Base-by-base conservation (phyloP, 2,888 invertebrate species). In the Cantharis rustica region DNA sequence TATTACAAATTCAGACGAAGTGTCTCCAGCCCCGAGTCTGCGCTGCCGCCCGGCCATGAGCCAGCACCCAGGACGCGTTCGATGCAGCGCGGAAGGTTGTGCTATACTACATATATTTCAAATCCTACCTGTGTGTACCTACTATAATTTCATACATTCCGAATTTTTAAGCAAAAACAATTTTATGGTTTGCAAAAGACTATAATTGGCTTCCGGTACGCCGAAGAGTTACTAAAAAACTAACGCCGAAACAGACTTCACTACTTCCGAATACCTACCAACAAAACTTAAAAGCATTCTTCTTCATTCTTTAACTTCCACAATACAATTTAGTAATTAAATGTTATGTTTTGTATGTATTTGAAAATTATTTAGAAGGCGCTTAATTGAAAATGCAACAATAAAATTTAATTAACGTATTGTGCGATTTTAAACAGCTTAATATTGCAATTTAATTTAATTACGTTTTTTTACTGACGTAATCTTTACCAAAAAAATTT, bases 1-100 rank as follows among this genome's bases (percentile, higher is more conserved):
- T 89, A 90, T 47, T 47, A 47, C 47, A 47, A 47, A 47, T 80
- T 88, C 90, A 79, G 90, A 90, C 64, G 89, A 87, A 64, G 89
- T 87, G 80, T 80, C 88, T 68, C 86, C 80, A 72, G 85, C 83
- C 80, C 78, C 81, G 82, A 81, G 82, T 81, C 82, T 83, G 84
- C 84, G 81, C 82, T 76, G 76, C 81, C 80, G 80, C 82, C 81
- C 80, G 81, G 80, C 81, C 80, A 76, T 78, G 79, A 82, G 84
- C 84, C 84, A 85, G 84, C 79, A 84, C 85, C 84, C 83, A 83
- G 84, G 84, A 82, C 82, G 83, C 84, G 85, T 82, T 85, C 86
- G 86, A 86, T 86, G 84, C 85, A 86, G 86, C 86, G 83, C 83
- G 83, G 77, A 79, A 81, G 81, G 81, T 82, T 83, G 23, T 23